Evolutionary conservation across 2,888 invertebrate genomes (phyloP).

Genomic region (Laothoe populi): DNA sequence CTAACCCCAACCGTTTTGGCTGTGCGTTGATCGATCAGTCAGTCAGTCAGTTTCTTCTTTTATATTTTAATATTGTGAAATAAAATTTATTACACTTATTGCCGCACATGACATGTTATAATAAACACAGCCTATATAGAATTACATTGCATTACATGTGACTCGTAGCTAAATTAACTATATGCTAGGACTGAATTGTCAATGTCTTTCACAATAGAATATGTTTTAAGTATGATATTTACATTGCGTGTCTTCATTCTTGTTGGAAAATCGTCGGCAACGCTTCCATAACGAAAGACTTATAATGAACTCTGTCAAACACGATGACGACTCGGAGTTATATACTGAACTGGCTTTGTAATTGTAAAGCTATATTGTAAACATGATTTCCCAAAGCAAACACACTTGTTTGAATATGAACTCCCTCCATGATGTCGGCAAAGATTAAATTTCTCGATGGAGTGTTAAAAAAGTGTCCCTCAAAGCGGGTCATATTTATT

Average conservation of each 20-base stretch:
- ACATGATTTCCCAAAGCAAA: slow-evolving; percentile 66
- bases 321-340: slow-evolving; percentile 37
- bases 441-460: slow-evolving; percentile 21
- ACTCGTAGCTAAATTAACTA: slow-evolving; percentile 24
- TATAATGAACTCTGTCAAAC: slow-evolving; percentile 41
- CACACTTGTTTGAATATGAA: slow-evolving; percentile 56
- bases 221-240: slow-evolving; percentile 29
- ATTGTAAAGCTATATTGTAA: slow-evolving; percentile 64
- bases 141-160: not conserved
- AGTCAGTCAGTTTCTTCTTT: too few species aligned
- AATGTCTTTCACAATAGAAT: slow-evolving; percentile 24
- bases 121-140: slow-evolving; percentile 30
- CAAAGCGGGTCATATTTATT: slow-evolving; percentile 25
- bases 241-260: slow-evolving; percentile 36
- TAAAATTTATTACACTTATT: too few species aligned
- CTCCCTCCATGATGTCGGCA: slow-evolving; percentile 49
- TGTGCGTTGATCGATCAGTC: too few species aligned
- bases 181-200: slow-evolving; percentile 25
- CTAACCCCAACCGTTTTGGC: too few species aligned
- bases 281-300: slow-evolving; percentile 32
- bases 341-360: slow-evolving; percentile 51
- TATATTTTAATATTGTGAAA: too few species aligned
- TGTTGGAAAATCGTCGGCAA: slow-evolving; percentile 32
- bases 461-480: slow-evolving; percentile 23
- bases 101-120: too few species aligned